Percentiles rank a stretch among this genome's conserved stretches.
Conservation (phyloP, 2,113 vertebrate genomes). For the Oreotrochilus melanogaster region DNA sequence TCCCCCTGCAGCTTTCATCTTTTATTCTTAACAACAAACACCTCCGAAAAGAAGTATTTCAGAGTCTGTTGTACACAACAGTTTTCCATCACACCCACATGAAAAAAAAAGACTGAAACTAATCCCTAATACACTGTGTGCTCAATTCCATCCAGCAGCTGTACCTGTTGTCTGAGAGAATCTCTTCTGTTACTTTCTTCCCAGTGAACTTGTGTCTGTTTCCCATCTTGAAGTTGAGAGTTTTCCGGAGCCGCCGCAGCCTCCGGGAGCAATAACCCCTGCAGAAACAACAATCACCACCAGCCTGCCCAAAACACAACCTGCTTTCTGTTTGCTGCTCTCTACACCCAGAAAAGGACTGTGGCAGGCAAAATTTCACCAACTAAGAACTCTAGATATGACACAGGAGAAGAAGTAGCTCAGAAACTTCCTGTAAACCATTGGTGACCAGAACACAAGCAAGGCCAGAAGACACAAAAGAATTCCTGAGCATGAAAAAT, state of each 20-base stretch:
- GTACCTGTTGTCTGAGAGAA: constrained; percentile 94
- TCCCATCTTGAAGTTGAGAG: constrained; percentile 96
- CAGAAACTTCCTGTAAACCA: neutral
- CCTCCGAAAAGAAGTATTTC: neutral
- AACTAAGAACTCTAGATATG: neutral
- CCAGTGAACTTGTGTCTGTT: constrained; percentile 97
- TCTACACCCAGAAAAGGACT: neutral
- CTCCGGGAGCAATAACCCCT: constrained; percentile 97
- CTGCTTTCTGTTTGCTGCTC: neutral
- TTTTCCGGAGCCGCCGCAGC: constrained; percentile 92
- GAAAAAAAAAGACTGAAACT: neutral
- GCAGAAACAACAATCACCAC: neutral
- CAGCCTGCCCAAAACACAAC: neutral
- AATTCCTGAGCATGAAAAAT: neutral
- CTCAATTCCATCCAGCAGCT: neutral
- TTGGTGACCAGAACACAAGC: neutral
- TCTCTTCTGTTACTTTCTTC: constrained; percentile 94
- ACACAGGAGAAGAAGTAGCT: neutral
- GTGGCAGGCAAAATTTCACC: neutral
- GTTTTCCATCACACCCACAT: neutral
- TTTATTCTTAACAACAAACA: neutral
- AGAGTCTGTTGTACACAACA: neutral
- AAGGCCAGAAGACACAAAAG: rapidly evolving
- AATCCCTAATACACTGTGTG: neutral
- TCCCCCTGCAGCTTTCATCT: neutral